Conservation (phyloP, 2,888 invertebrate species). For the Melipona bicolor region DNA sequence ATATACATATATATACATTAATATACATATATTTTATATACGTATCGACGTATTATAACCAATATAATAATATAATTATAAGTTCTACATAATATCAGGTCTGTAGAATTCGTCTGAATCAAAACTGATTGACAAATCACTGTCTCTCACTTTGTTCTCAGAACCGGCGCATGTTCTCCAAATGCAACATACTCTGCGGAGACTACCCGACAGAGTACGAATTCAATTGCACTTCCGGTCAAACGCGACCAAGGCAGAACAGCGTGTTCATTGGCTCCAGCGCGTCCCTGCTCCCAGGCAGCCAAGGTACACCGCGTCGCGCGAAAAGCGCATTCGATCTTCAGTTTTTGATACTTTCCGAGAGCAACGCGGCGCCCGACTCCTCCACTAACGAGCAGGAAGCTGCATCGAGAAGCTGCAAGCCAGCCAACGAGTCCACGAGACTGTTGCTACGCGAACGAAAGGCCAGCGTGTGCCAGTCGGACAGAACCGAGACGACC, state of each 20-base stretch:
- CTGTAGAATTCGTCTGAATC: not conserved
- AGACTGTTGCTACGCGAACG: constrained; percentile 73
- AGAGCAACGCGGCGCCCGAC: constrained; percentile 3
- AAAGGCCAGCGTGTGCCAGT: constrained; percentile 74
- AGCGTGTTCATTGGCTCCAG: not conserved
- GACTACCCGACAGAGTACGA: not conserved
- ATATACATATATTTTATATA: too few relatives aligned
- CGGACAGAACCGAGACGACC: constrained; percentile 67
- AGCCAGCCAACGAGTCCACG: constrained; percentile 53
- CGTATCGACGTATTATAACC: too few relatives aligned
- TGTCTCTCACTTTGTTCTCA: not conserved
- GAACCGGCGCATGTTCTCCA: not conserved
- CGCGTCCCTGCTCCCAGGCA: not conserved
- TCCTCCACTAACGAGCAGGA: constrained; percentile 40
- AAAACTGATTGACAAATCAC: not conserved
- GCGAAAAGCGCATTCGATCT: not conserved
- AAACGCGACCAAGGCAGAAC: not conserved
- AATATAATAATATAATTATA: too few relatives aligned
- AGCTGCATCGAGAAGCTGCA: constrained; percentile 45
- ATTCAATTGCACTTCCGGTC: not conserved
- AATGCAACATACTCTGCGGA: not conserved
- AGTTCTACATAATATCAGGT: too few relatives aligned
- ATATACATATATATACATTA: too few relatives aligned
- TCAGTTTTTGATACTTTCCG: not conserved
- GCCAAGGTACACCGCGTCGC: not conserved